phyloP scores from a whole-genome alignment of 1,140 invertebrate species.

The Antheraea mylitta region DNA sequence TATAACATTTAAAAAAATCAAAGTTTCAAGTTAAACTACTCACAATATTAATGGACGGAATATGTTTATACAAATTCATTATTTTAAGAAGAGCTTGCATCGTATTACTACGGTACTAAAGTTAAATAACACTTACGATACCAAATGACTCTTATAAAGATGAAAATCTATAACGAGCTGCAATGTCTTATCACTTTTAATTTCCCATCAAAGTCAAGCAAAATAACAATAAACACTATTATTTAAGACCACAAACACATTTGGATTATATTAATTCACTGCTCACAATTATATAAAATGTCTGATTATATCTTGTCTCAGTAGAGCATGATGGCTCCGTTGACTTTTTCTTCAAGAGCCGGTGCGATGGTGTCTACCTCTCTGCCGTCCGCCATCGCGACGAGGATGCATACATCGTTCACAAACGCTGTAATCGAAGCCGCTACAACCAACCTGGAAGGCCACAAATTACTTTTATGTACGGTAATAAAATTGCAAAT shows the following conservation, averaged over 20 bases:
- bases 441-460: constrained; percentile 86
- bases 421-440: constrained; percentile 85
- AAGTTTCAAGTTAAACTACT: background rate
- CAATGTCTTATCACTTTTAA: background rate
- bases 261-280: background rate
- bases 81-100: too few species aligned
- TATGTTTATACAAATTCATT: background rate
- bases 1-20: background rate
- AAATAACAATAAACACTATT: background rate
- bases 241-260: background rate
- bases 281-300: background rate
- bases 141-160: background rate
- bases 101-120: too few species aligned
- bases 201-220: background rate
- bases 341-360: constrained; percentile 88
- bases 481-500: background rate
- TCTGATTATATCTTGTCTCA: constrained; percentile 52
- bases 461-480: background rate
- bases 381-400: constrained; percentile 84
- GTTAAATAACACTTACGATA: too few species aligned
- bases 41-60: background rate
- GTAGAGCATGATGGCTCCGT: constrained; percentile 92
- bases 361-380: constrained; percentile 83
- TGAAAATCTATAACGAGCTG: background rate
- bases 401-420: constrained; percentile 87